These are phyloP conservation scores for Jaculus jaculus DNA, from an alignment of 2,113 vertebrate genomes.

Conservation along the genomic window DNA sequence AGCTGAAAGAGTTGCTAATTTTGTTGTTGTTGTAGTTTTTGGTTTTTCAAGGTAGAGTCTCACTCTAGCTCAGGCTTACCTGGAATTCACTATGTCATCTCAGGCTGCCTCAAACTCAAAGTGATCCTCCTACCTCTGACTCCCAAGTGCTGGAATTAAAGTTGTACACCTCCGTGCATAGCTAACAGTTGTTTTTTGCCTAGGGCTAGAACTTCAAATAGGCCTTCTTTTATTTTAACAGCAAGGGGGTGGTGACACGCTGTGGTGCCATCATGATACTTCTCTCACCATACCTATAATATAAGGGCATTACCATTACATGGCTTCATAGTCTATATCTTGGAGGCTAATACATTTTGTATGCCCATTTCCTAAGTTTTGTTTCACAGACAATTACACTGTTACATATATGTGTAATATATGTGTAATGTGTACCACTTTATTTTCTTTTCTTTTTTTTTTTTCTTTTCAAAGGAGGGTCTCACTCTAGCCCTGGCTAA, in stretches of 20 bases:
- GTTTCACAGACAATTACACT: not conserved
- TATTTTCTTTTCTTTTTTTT: too few species aligned
- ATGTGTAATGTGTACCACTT: too few species aligned
- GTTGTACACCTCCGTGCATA: too few species aligned
- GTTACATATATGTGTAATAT: not conserved
- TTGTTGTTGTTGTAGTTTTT: too few species aligned
- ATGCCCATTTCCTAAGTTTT: not conserved
- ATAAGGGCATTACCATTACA: not conserved
- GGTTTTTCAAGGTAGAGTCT: too few species aligned
- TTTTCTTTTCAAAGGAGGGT: too few species aligned
- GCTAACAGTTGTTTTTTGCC: not conserved
- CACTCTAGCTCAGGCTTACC: too few species aligned
- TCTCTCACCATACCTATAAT: not conserved
- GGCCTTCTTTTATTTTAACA: not conserved
- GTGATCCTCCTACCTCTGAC: too few species aligned
- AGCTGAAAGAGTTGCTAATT: not conserved
- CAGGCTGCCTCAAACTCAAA: too few species aligned
- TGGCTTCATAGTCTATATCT: not conserved
- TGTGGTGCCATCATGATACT: not conserved
- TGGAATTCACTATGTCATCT: too few species aligned
- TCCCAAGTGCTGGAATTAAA: too few species aligned
- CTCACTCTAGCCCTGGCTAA: too few species aligned
- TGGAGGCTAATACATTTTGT: not conserved
- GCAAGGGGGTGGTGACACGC: not conserved
- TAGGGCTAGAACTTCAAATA: not conserved